Conservation (phyloP, 2,797 vertebrate species). For the Clarias fuscus region DNA sequence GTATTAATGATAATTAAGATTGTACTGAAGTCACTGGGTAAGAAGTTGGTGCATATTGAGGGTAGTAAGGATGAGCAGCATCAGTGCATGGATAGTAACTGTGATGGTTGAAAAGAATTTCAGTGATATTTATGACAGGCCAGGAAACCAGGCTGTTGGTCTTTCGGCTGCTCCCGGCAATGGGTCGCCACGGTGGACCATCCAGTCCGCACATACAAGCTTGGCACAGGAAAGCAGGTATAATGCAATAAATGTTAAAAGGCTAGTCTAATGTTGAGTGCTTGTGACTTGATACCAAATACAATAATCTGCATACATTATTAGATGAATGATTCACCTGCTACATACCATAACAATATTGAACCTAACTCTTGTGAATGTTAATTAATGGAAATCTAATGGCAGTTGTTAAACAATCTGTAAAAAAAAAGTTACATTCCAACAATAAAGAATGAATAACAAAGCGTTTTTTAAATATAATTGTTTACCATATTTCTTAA, state of each 20-base stretch:
- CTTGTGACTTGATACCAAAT: not conserved
- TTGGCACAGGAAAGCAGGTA: not conserved
- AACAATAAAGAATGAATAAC: not conserved
- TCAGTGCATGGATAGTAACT: not conserved
- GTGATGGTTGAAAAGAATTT: not conserved
- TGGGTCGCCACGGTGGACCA: no score
- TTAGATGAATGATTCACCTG: not conserved
- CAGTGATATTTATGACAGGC: not conserved
- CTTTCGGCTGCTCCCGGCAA: no score
- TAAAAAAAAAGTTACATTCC: not conserved
- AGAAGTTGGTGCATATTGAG: not conserved
- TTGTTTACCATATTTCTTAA: not conserved
- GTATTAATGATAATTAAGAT: not conserved
- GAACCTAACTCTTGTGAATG: not conserved
- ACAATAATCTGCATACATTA: not conserved
- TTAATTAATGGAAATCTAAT: not conserved
- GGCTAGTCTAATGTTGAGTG: not conserved
- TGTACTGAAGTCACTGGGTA: not conserved
- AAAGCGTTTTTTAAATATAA: not conserved
- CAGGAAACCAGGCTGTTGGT: not conserved
- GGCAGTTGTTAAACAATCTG: not conserved
- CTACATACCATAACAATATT: not conserved
- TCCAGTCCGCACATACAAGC: no score
- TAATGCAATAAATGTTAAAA: not conserved
- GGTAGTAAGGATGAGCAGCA: not conserved